These are phyloP conservation scores for Leptopilina drosophilae DNA, from an alignment of 2,888 invertebrate genomes.

Conservation along the genomic window DNA sequence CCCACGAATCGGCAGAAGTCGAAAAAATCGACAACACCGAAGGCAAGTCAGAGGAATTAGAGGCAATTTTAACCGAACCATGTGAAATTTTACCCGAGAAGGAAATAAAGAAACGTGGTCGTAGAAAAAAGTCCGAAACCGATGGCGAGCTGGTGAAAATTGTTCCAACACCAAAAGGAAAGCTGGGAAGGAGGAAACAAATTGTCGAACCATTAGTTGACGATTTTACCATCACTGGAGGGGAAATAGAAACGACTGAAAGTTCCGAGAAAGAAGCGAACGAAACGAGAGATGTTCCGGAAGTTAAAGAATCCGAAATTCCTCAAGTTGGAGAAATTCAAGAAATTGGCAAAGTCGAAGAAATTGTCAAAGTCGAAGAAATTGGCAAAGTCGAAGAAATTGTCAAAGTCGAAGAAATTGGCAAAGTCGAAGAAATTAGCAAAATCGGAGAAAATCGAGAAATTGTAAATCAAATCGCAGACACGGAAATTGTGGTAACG, in stretches of 20 bases:
- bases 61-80: neutral
- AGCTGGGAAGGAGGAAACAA: conserved; percentile 7
- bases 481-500: neutral
- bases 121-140: conserved; percentile 4
- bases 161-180: neutral
- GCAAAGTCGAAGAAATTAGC: conserved; percentile 35
- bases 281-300: no score
- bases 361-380: no score
- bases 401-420: neutral
- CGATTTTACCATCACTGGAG: neutral
- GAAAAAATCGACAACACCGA: no score
- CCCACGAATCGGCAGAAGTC: neutral
- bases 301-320: no score
- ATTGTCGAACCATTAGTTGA: neutral
- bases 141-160: neutral
- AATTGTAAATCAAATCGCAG: no score
- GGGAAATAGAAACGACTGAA: no score
- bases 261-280: no score
- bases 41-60: neutral
- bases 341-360: no score
- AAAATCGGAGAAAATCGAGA: conserved; percentile 13
- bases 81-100: neutral
- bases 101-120: conserved; percentile 4
- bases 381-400: no score
- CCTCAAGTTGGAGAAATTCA: no score